These are phyloP conservation scores for Metalampra italica DNA, from an alignment of 2,888 invertebrate genomes.

Conservation along the genomic window DNA sequence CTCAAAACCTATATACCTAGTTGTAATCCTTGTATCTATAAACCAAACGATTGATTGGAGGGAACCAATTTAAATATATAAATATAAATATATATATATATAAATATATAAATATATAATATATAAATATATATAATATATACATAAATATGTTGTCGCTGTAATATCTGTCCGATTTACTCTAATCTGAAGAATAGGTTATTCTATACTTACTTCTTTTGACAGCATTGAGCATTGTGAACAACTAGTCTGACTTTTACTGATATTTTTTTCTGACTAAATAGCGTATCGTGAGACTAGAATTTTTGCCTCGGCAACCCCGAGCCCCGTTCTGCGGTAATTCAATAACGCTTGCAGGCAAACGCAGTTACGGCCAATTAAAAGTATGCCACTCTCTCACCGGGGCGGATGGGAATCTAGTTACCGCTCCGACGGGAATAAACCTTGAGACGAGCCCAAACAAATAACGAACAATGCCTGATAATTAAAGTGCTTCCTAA, in stretches of 20 bases:
- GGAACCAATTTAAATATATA: too few relatives aligned
- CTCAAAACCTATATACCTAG: too few relatives aligned
- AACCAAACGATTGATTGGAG: too few relatives aligned
- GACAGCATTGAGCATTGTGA: too few relatives aligned
- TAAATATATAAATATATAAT: too few relatives aligned
- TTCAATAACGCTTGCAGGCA: constrained; percentile 73
- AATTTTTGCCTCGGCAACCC: constrained; percentile 36
- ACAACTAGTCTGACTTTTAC: not conserved
- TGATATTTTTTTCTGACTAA: not conserved
- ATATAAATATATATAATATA: too few relatives aligned
- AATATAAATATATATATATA: too few relatives aligned
- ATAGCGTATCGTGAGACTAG: not conserved
- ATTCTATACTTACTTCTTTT: too few relatives aligned
- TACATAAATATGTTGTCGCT: too few relatives aligned
- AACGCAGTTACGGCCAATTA: constrained; percentile 76
- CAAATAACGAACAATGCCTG: constrained; percentile 55
- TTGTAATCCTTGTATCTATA: too few relatives aligned
- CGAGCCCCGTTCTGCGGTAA: constrained; percentile 57
- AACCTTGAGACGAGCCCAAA: constrained; percentile 54
- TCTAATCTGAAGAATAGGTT: too few relatives aligned
- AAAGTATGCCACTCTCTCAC: constrained; percentile 72
- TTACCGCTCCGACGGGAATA: constrained; percentile 49
- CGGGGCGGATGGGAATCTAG: constrained; percentile 56
- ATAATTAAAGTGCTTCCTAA: constrained; percentile 47
- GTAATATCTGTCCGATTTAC: too few relatives aligned